These are phyloP conservation scores for Brachionus sp. DNA, from an alignment of 1,140 invertebrate species.

Conservation along the genomic window DNA sequence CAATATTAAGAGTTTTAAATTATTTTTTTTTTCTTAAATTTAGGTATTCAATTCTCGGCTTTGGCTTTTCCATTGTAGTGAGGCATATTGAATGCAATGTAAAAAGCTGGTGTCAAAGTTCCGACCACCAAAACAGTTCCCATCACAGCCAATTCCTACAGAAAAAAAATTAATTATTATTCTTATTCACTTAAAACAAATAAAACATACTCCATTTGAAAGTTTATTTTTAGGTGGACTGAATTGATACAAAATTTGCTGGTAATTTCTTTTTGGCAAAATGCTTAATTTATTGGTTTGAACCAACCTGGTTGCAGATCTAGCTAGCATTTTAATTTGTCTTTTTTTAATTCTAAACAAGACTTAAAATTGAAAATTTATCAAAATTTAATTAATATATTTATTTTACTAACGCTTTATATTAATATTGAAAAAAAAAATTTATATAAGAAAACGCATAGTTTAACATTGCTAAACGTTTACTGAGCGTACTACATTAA, in stretches of 20 bases:
- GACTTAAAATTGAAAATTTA: not conserved
- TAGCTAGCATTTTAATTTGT: conserved; percentile 13
- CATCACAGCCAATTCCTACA: conserved; percentile 19
- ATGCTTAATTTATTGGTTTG: not conserved
- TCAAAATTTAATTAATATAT: not conserved
- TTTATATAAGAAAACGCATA: not conserved
- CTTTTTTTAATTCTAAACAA: not conserved
- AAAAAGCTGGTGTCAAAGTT: conserved; percentile 10
- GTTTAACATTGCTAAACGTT: not conserved
- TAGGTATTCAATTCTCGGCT: conserved; percentile 1
- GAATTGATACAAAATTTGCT: conserved; percentile 41
- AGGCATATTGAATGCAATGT: conserved; percentile 4
- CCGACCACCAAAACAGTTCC: not conserved
- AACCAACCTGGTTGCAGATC: not conserved
- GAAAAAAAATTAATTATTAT: not conserved
- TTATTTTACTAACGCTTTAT: not conserved
- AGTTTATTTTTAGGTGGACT: conserved; percentile 44
- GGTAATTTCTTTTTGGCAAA: conserved; percentile 23
- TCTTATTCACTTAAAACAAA: not conserved
- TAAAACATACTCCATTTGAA: conserved; percentile 5
- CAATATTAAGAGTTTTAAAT: not conserved
- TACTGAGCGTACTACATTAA: not conserved
- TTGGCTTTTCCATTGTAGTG: conserved; percentile 36
- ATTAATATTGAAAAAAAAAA: not conserved
- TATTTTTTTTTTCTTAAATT: not conserved